Base-by-base conservation (phyloP, 2,797 vertebrate genomes). In the Brachyrhaphis roseni region DNA sequence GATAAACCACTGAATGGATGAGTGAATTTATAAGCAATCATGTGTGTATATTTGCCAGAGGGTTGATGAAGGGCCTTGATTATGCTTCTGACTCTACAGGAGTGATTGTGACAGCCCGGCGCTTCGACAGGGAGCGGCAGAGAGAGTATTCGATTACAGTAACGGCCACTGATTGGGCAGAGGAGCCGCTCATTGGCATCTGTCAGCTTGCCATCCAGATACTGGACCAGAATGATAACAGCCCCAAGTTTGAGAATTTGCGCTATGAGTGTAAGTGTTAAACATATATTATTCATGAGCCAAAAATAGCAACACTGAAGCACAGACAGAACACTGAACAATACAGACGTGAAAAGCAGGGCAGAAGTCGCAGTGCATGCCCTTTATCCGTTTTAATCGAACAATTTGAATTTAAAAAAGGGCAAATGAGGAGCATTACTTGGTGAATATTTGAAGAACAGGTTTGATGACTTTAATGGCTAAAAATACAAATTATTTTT, bases 201-300 rank as follows among this genome's bases (percentile, higher is more conserved):
- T 98, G 97, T 88, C 97, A 97, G 88, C 96, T 98, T 84, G 97
- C 95, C 76, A 55, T 98, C 80, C 88, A 96, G 88, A 97, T 98
- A 90, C 91, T 97, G 89, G 97, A 98, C 88, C 95, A 97, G 94
- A 98, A 98, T 75, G 97, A 98, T 91, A 98, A 97, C 86, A 97
- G 95, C 91, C 97, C 97, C 76, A 97, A 96, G 95, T 98, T 98
- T 94, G 97, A 98, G 94, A 98, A 97, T 92, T 90, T 96, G 77
- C 97, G 85, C 88, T 98, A 98, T 62, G 97, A 98, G 90, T 97
- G 97, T 98, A 95, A 97, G 96, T 95, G 64, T 45, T 74, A 64
- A 26, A 72, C 11, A 47, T 26, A 76, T 45, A 70, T 77, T 26
- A 72, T 72, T 34, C 7, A 77, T 79, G 36, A 76, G 59, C 46